A percentile compares a stretch with the other conserved stretches of the same genome.
These are phyloP conservation scores for Scartelaos histophorus DNA, from an alignment of 2,113 vertebrate genomes.

Conservation along the genomic window DNA sequence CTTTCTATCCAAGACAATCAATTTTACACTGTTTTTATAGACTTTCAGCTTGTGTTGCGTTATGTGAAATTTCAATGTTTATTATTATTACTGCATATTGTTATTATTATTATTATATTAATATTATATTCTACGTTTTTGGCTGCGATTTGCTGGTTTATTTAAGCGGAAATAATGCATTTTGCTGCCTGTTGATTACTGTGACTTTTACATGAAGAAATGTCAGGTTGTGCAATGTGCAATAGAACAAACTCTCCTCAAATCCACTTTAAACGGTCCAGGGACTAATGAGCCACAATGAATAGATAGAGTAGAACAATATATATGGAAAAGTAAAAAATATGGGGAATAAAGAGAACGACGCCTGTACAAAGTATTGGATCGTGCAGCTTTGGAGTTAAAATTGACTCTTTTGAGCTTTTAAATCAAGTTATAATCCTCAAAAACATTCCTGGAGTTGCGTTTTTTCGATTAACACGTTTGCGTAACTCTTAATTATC, in stretches of 20 bases:
- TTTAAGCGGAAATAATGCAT: constrained; percentile 53
- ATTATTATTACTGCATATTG: constrained; percentile 29
- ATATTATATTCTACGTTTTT: constrained; percentile 56
- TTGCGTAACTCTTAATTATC: too few species aligned
- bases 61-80: constrained; percentile 67
- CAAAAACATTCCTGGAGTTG: too few species aligned
- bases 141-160: constrained; percentile 57
- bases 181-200: constrained; percentile 69
- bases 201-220: constrained; percentile 60
- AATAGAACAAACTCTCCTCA: constrained; percentile 71
- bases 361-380: not conserved
- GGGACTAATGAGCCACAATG: not conserved
- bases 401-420: too few species aligned
- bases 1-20: constrained; percentile 80
- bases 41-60: constrained; percentile 64
- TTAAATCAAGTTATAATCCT: too few species aligned
- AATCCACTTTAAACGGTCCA: constrained; percentile 1
- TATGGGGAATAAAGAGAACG: not conserved
- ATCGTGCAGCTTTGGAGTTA: not conserved
- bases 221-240: constrained; percentile 69
- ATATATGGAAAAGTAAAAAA: not conserved
- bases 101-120: constrained; percentile 52
- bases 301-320: not conserved
- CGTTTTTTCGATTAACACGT: too few species aligned
- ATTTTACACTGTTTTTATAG: constrained; percentile 73